These are phyloP conservation scores for Planococcus citri DNA, from an alignment of 1,140 invertebrate species.

Conservation along the genomic window DNA sequence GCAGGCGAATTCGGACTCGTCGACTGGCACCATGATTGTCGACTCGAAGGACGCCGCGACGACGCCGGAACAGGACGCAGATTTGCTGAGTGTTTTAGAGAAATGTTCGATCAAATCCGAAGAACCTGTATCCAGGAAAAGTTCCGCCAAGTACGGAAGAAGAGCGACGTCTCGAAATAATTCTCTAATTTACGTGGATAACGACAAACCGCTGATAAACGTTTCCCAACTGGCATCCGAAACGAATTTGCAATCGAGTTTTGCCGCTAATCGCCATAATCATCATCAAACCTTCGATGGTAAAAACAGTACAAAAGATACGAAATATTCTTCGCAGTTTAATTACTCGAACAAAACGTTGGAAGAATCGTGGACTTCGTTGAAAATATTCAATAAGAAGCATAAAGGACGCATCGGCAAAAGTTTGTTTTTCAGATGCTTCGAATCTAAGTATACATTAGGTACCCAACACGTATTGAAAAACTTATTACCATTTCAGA, in stretches of 20 bases:
- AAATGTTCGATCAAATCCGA: conserved; percentile 9
- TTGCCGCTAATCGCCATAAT: not conserved
- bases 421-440: too few species aligned
- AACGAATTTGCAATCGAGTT: not conserved
- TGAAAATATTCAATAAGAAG: conserved; percentile 30
- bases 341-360: conserved; percentile 26
- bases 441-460: conserved; percentile 12
- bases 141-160: not conserved
- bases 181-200: not conserved
- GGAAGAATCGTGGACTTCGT: conserved; percentile 31
- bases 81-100: conserved; percentile 18
- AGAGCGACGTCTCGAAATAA: not conserved
- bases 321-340: not conserved
- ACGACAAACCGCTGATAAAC: not conserved
- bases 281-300: not conserved
- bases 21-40: too few species aligned
- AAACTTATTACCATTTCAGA: not conserved
- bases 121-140: not conserved
- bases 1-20: too few species aligned
- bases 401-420: conserved; percentile 29
- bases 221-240: too few species aligned
- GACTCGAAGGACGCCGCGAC: too few species aligned
- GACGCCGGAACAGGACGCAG: not conserved
- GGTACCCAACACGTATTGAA: not conserved
- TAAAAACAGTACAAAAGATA: not conserved